Evolutionary conservation across 2,888 invertebrate genomes (phyloP).

Genomic region (Dynastes grantii): DNA sequence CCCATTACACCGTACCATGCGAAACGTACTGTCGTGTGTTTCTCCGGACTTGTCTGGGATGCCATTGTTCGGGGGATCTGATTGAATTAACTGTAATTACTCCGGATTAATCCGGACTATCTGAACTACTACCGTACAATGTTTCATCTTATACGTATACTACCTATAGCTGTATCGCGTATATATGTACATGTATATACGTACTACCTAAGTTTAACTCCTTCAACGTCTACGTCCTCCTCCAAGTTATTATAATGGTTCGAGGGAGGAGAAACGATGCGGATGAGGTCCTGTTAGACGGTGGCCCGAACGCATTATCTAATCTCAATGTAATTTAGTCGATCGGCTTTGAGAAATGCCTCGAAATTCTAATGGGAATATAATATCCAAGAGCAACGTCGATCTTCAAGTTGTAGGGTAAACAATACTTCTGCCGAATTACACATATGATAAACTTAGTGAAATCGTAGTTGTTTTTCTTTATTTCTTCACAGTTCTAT

Average conservation of each 20-base stretch:
- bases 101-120: constrained; percentile 61
- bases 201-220: constrained; percentile 43
- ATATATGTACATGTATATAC: constrained; percentile 22
- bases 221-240: constrained; percentile 38
- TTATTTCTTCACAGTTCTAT: no score
- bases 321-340: constrained; percentile 43
- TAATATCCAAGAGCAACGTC: constrained; percentile 26
- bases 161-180: constrained; percentile 10
- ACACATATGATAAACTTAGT: no score
- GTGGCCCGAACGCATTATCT: constrained; percentile 38
- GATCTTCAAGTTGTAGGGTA: neutral
- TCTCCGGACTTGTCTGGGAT: constrained; percentile 57
- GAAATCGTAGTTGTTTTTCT: no score
- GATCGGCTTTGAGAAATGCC: constrained; percentile 41
- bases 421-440: no score
- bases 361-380: constrained; percentile 36
- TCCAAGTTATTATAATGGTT: constrained; percentile 41
- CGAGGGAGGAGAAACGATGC: constrained; percentile 30
- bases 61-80: constrained; percentile 67
- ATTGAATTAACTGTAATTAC: constrained; percentile 70
- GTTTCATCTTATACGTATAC: constrained; percentile 48
- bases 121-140: constrained; percentile 50
- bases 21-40: constrained; percentile 58
- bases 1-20: constrained; percentile 66
- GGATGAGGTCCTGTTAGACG: constrained; percentile 39